Base-by-base conservation (phyloP, 92 coral and sea anemone species). In the Paragorgia papillata region DNA sequence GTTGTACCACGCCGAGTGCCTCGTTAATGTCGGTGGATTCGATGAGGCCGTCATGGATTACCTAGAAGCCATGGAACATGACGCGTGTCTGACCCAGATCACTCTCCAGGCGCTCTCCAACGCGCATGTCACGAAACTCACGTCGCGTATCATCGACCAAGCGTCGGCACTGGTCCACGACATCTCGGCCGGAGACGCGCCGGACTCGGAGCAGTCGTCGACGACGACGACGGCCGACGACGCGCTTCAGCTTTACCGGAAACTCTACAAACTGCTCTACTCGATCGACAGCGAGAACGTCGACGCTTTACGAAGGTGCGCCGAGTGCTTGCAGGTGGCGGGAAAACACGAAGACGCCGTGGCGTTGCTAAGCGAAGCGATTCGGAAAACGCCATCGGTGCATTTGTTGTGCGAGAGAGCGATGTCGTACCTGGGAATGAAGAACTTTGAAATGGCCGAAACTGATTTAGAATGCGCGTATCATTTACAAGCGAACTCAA, bases 291-390 rank as follows among this genome's bases (percentile, higher is more conserved):
- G 83, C 61, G 80, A 81, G 50, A 88, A 92, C 57, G 80, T 83
- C 15, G 97, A 92, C 62, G 90, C 92, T 21, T 80, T 92, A 60
- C 55, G 89, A 9, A 88, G 83, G 34, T 82, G 89, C 9, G 97
- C 97, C 30, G 96, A 90, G 82, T 90, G 97, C 57, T 50, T 85
- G 50, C 76, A 84, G 48, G 62, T 51, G 18, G 77, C 77, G 5
- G 77, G 77, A 14, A 70, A 94, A 81, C 57, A 94, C 85, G 64
- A 90, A 81, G 41, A 91, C 85, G 56, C 97, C 89, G 79, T 89
- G 81, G 40, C 97, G 90, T 69, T 91, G 89, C 22, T 85, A 80
- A 17, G 85, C 68, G 66, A 83, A 51, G 62, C 85, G 67, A 70
- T 70, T 19, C 77, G 77, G 0, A 70, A 70, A n/a, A 70, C 77